Evolutionary conservation across 1,140 invertebrate genomes (phyloP).

Genomic region (Ganaspis sp.): DNA sequence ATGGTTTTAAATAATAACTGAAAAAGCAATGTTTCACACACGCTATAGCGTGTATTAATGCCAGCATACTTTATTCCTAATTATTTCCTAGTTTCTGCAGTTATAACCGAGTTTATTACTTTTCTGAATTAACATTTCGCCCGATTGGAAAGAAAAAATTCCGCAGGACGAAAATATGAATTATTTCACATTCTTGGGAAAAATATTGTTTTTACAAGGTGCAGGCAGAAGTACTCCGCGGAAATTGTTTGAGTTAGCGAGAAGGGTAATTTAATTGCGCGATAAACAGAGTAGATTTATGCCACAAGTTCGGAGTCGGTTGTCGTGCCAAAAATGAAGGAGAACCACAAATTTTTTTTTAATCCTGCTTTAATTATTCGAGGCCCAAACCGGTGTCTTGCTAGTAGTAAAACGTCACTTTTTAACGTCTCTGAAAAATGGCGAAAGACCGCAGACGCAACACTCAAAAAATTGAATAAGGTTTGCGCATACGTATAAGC

Average conservation of each 20-base stretch:
- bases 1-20: no score
- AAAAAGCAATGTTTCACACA: no score
- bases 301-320: background rate
- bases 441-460: conserved; percentile 25
- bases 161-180: background rate
- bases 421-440: conserved; percentile 15
- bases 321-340: conserved; percentile 4
- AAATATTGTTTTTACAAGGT: conserved; percentile 1
- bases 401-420: background rate
- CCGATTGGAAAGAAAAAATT: background rate
- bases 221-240: background rate
- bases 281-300: conserved; percentile 23
- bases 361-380: conserved; percentile 19
- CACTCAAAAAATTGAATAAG: conserved; percentile 1
- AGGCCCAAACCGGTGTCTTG: background rate
- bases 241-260: background rate
- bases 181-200: background rate
- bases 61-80: no score
- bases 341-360: conserved; percentile 21
- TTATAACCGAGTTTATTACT: background rate
- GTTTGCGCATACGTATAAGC: conserved; percentile 8
- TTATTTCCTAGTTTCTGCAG: no score
- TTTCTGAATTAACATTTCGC: background rate
- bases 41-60: no score
- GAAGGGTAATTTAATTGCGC: background rate